Percentiles rank a stretch among this genome's conserved stretches.
Conservation (phyloP, 2,797 vertebrate species). For the Darevskia mixta region DNA sequence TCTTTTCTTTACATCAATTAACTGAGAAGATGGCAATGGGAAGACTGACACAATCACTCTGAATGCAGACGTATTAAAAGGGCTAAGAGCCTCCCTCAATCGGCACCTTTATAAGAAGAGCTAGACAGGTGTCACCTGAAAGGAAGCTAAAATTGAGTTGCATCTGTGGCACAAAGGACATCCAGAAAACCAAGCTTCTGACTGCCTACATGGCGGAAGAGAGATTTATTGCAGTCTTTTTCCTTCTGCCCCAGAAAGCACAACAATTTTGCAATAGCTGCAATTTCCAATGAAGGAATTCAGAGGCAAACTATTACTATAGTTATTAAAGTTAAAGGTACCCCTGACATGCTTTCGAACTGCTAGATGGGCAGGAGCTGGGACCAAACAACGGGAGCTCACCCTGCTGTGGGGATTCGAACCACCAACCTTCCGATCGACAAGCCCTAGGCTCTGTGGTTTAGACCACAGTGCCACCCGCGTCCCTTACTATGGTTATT, state of each 20-base stretch:
- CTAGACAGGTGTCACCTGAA: constrained; percentile 4
- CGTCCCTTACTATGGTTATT: background rate
- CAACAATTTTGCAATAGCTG: constrained; percentile 37
- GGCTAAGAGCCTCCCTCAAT: background rate
- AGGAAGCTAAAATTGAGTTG: constrained; percentile 14
- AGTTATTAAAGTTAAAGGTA: background rate
- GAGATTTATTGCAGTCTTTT: background rate
- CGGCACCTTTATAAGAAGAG: constrained; percentile 1
- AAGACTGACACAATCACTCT: constrained; percentile 23
- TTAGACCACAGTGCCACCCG: no score
- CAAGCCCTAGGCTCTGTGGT: no score
- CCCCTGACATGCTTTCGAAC: no score
- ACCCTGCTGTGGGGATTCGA: no score
- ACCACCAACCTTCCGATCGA: no score
- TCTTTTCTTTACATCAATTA: constrained; percentile 3
- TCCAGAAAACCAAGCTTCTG: background rate
- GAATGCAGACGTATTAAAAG: background rate
- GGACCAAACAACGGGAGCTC: no score
- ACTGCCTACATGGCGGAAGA: accelerated
- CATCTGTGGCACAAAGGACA: constrained; percentile 36
- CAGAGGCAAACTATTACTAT: background rate
- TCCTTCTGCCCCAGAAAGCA: background rate
- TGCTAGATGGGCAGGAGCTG: no score
- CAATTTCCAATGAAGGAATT: constrained; percentile 28
- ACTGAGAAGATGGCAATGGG: constrained; percentile 6